Conservation (phyloP, 1,140 invertebrate species). For the Drosophila fuyamai region DNA sequence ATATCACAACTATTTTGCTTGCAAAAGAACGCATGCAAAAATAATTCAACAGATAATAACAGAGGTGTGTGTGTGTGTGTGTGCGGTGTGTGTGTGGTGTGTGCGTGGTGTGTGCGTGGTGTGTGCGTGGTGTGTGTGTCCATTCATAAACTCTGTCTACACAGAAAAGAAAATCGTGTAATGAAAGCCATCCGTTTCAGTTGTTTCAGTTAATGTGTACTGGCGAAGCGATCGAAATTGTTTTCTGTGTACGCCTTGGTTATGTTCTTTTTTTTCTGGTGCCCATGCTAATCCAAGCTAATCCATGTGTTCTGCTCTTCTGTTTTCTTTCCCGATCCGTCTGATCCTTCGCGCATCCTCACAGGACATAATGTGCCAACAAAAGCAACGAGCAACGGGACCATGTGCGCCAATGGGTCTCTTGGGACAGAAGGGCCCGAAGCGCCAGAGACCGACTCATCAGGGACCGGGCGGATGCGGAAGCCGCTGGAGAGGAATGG, state of each 20-base stretch:
- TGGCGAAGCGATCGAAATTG: background rate
- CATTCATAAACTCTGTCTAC: conserved; percentile 14
- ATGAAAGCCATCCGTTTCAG: background rate
- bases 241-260: background rate
- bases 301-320: conserved; percentile 27
- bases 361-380: conserved; percentile 85
- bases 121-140: background rate
- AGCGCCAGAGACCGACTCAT: conserved; percentile 85
- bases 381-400: conserved; percentile 84
- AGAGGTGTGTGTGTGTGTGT: conserved; percentile 55
- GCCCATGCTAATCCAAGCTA: conserved; percentile 6
- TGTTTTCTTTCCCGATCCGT: conserved; percentile 14
- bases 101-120: background rate
- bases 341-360: conserved; percentile 18
- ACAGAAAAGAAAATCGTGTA: background rate
- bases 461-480: conserved; percentile 85
- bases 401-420: conserved; percentile 84
- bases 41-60: conserved; percentile 82
- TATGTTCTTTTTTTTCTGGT: conserved; percentile 29
- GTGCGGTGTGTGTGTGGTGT: conserved; percentile 10
- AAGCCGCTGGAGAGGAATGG: conserved; percentile 93
- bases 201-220: background rate
- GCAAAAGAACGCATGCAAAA: conserved; percentile 84
- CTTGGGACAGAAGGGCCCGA: conserved; percentile 84
- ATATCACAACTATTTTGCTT: conserved; percentile 85